These are phyloP conservation scores for Pseudocheirus occidentalis DNA, from an alignment of 2,797 vertebrate species.

Conservation along the genomic window DNA sequence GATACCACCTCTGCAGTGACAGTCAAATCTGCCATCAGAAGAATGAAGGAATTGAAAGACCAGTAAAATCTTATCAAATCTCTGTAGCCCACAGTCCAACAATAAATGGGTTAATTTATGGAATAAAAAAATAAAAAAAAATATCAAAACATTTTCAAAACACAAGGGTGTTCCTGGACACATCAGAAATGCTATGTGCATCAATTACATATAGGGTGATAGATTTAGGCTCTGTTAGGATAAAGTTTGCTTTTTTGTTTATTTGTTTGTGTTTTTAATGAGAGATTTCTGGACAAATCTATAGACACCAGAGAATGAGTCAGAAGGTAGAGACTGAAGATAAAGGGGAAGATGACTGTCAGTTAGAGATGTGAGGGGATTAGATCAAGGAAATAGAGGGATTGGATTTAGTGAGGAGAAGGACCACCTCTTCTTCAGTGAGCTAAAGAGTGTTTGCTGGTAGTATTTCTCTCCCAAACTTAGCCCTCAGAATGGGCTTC, in stretches of 20 bases:
- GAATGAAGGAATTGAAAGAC: too few relatives aligned
- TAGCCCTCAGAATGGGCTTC: conserved; percentile 11
- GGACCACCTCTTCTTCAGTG: background rate
- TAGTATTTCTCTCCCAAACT: conserved; percentile 9
- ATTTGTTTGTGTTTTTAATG: background rate
- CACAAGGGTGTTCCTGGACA: background rate
- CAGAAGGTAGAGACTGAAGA: background rate
- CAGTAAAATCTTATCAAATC: too few relatives aligned
- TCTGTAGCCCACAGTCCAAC: too few relatives aligned
- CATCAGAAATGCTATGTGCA: background rate
- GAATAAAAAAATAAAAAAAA: background rate
- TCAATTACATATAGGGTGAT: background rate
- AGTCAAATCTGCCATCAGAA: too few relatives aligned
- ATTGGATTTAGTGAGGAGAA: background rate
- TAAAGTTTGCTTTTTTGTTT: background rate
- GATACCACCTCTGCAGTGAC: too few relatives aligned
- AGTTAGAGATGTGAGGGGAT: background rate
- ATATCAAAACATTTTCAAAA: background rate
- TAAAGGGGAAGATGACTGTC: background rate
- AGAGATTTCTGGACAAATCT: background rate
- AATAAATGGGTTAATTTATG: too few relatives aligned
- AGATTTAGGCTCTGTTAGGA: background rate
- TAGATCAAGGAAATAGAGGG: background rate
- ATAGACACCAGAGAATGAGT: background rate
- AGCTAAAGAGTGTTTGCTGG: background rate